phyloP scores from a whole-genome alignment of 2,888 invertebrate species.

The Parnassius mnemosyne region DNA sequence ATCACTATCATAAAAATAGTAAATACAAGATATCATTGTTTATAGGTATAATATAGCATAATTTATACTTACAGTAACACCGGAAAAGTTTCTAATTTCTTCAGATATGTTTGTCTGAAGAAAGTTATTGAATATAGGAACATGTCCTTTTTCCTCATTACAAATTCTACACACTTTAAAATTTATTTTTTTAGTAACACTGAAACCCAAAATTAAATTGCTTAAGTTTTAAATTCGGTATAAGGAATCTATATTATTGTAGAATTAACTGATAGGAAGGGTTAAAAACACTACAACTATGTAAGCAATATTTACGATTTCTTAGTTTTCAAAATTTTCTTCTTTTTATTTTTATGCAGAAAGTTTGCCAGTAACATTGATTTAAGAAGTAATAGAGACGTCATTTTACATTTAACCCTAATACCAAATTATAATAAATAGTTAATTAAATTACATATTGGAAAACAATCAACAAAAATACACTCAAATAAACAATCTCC shows the following conservation, averaged over 20 bases:
- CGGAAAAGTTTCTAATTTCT: conserved; percentile 62
- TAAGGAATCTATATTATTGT: background rate
- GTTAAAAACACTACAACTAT: background rate
- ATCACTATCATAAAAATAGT: too few species aligned
- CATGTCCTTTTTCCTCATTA: conserved; percentile 52
- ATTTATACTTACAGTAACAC: conserved; percentile 55
- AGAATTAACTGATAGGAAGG: too few species aligned
- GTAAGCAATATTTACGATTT: conserved; percentile 47
- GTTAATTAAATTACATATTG: background rate
- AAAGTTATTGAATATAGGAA: conserved; percentile 64
- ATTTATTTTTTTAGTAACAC: conserved; percentile 36
- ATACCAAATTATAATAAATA: background rate
- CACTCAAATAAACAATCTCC: background rate
- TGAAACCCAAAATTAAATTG: conserved; percentile 34
- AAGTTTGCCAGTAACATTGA: conserved; percentile 66
- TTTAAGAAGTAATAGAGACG: conserved; percentile 62
- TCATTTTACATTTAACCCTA: conserved; percentile 41
- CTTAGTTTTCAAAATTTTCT: conserved; percentile 50
- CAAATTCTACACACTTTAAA: conserved; percentile 60
- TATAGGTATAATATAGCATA: background rate
- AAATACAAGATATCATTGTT: background rate
- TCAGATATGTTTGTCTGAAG: conserved; percentile 58
- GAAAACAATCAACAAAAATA: background rate
- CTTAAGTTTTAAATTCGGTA: background rate
- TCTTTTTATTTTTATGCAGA: conserved; percentile 55